These are phyloP conservation scores for Alsophila aescularia DNA, from an alignment of 2,888 invertebrate species.

Conservation along the genomic window DNA sequence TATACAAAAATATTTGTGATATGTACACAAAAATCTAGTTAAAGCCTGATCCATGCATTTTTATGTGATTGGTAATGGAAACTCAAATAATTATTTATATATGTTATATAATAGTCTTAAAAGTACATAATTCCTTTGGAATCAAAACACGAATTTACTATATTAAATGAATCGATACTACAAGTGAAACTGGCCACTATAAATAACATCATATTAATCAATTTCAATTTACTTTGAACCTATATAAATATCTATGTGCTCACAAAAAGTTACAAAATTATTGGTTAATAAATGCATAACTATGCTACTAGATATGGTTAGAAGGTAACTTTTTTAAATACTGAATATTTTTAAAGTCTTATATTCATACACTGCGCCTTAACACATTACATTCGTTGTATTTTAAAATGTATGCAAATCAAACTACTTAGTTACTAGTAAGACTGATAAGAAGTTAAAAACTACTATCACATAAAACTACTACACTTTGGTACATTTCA, in stretches of 20 bases:
- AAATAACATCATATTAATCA: no score
- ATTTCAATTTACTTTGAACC: no score
- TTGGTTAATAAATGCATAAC: no score
- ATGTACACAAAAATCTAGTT: constrained; percentile 60
- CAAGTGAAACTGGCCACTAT: not conserved
- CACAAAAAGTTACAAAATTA: no score
- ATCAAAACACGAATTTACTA: not conserved
- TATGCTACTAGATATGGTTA: no score
- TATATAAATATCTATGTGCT: no score
- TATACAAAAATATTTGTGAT: constrained; percentile 37
- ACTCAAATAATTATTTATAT: not conserved
- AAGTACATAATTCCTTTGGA: not conserved
- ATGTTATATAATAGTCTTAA: not conserved
- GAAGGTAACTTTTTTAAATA: no score
- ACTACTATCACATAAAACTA: constrained; percentile 45
- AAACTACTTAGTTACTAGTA: constrained; percentile 27
- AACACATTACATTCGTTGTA: constrained; percentile 51
- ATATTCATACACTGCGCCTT: not conserved
- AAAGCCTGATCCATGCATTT: constrained; percentile 75
- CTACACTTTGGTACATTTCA: constrained; percentile 17
- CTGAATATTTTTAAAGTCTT: not conserved
- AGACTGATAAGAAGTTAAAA: constrained; percentile 33
- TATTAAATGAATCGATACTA: not conserved
- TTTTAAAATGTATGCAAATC: constrained; percentile 7
- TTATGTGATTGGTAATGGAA: constrained; percentile 15